Conservation (phyloP, 2,113 vertebrate species). For the Laticauda laticaudata region DNA sequence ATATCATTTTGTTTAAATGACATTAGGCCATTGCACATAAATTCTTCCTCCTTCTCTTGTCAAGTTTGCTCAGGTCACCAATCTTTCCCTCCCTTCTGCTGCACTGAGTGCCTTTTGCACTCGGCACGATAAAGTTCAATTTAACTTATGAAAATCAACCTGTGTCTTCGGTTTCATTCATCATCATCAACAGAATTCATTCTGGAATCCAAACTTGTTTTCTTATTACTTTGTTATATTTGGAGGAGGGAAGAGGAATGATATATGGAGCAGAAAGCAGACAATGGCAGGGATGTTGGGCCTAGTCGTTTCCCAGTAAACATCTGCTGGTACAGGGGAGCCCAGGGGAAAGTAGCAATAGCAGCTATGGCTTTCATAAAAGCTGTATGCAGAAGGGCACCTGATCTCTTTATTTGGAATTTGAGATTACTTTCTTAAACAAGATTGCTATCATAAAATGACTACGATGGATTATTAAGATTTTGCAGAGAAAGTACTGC, state of each 20-base stretch:
- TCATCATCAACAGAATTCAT: conserved; percentile 66
- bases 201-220: conserved; percentile 64
- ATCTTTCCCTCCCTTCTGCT: conserved; percentile 48
- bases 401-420: conserved; percentile 13
- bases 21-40: conserved; percentile 53
- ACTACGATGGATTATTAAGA: no score
- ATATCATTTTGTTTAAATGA: conserved; percentile 44
- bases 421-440: conserved; percentile 8
- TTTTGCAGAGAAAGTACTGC: neutral
- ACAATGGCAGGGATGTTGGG: conserved; percentile 35
- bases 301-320: conserved; percentile 49
- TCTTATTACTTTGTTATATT: conserved; percentile 62
- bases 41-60: conserved; percentile 58
- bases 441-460: neutral
- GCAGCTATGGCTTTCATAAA: conserved; percentile 8
- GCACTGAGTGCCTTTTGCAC: neutral
- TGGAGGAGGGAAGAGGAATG: conserved; percentile 38
- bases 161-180: conserved; percentile 64
- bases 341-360: conserved; percentile 31
- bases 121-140: conserved; percentile 53
- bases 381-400: neutral
- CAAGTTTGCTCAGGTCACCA: conserved; percentile 52
- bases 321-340: conserved; percentile 42
- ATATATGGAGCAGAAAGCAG: conserved; percentile 53
- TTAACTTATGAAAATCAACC: conserved; percentile 64